Conservation (phyloP, 2,113 vertebrate genomes). For the Halcyon malimbica region DNA sequence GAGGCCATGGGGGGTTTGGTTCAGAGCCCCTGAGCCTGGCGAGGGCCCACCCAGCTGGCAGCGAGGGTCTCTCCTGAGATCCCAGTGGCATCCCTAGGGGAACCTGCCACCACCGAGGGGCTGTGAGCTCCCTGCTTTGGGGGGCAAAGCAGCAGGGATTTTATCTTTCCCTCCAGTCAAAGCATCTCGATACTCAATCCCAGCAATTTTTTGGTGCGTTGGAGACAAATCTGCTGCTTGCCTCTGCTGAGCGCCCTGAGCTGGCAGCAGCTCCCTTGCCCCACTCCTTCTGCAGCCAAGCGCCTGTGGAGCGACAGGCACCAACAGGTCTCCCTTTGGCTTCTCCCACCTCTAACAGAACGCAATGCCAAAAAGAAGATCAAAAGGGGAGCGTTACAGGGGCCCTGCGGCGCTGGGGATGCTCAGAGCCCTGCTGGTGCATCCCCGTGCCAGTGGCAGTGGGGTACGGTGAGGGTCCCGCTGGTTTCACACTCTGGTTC, state of each 20-base stretch:
- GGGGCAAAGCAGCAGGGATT: not conserved
- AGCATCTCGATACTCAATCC: accelerated
- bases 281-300: not conserved
- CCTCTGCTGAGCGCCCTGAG: not conserved
- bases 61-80: not conserved
- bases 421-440: not conserved
- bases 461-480: accelerated
- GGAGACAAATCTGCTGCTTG: not conserved
- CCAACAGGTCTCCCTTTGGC: not conserved
- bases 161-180: not conserved
- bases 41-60: not conserved
- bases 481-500: accelerated
- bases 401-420: not conserved
- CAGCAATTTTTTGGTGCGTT: not conserved
- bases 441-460: not conserved
- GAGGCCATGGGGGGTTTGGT: accelerated
- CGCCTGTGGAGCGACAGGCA: not conserved
- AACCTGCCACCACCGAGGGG: not conserved
- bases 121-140: not conserved
- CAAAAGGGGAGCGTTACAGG: not conserved
- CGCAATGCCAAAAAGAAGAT: not conserved
- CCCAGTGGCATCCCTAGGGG: accelerated
- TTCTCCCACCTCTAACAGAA: not conserved
- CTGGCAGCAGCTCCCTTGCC: not conserved
- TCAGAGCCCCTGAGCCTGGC: not conserved